Evolutionary conservation across 1,140 invertebrate species (phyloP).

Genomic region (Apis mellifera): DNA sequence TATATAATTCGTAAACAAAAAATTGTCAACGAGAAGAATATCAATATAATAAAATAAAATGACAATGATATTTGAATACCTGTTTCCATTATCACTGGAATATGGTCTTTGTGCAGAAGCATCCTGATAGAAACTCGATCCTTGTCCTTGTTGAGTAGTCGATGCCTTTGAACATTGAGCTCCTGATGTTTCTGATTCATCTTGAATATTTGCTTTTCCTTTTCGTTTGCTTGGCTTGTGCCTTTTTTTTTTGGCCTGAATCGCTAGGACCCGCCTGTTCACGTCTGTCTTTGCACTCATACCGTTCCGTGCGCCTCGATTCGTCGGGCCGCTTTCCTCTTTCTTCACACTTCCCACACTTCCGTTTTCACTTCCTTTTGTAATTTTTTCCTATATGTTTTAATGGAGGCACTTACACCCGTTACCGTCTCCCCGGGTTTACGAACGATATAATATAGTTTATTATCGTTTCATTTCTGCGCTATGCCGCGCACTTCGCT

Average conservation of each 20-base stretch:
- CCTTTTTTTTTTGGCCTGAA: conserved; percentile 94
- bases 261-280: conserved; percentile 92
- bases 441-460: conserved; percentile 22
- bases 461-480: conserved; percentile 67
- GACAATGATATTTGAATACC: conserved; percentile 52
- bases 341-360: conserved; percentile 20
- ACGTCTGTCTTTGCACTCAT: conserved; percentile 93
- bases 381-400: not conserved
- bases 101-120: conserved; percentile 59
- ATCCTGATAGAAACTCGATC: conserved; percentile 49
- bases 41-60: not conserved
- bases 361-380: conserved; percentile 24
- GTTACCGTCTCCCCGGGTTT: conserved; percentile 24
- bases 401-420: conserved; percentile 22
- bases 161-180: conserved; percentile 80
- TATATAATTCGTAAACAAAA: not conserved
- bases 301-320: conserved; percentile 44
- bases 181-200: conserved; percentile 61
- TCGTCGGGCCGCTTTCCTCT: conserved; percentile 26
- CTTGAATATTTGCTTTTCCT: conserved; percentile 83
- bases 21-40: not conserved
- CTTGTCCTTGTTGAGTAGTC: conserved; percentile 67
- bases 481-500: conserved; percentile 58
- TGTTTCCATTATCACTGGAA: conserved; percentile 71
- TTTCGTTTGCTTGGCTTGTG: conserved; percentile 93